Percentiles rank a stretch among this genome's conserved stretches.
These are phyloP conservation scores for Diorhabda carinulata DNA, from an alignment of 1,140 invertebrate genomes.

Conservation along the genomic window DNA sequence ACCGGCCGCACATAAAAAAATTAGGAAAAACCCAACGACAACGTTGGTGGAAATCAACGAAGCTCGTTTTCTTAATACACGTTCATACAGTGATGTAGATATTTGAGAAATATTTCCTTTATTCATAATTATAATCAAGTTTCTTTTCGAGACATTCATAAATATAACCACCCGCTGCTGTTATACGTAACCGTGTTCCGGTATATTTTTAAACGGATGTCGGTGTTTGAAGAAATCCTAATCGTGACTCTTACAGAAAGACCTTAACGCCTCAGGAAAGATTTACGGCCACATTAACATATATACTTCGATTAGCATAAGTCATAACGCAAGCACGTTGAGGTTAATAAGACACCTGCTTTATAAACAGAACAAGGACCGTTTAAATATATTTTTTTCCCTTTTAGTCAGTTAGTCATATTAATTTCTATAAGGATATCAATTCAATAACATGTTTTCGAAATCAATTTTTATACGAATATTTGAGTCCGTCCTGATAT, in stretches of 20 bases:
- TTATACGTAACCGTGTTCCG: constrained; percentile 1
- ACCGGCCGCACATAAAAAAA: constrained; percentile 22
- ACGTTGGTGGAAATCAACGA: background rate
- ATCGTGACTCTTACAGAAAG: constrained; percentile 14
- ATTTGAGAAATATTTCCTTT: background rate
- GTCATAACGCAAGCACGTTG: constrained; percentile 14
- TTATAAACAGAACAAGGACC: background rate
- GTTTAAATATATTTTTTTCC: too few species aligned
- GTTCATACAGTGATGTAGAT: background rate
- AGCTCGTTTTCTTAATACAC: background rate
- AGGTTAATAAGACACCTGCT: constrained; percentile 9
- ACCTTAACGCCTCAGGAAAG: constrained; percentile 14
- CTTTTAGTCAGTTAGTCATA: too few species aligned
- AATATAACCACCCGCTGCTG: background rate
- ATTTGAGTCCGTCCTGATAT: too few species aligned
- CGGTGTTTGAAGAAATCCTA: constrained; percentile 15
- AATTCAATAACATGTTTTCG: too few species aligned
- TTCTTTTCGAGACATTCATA: background rate
- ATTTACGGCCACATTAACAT: constrained; percentile 19
- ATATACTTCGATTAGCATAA: constrained; percentile 16
- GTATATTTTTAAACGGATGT: constrained; percentile 1
- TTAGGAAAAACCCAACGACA: constrained; percentile 14
- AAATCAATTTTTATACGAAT: too few species aligned
- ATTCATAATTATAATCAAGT: background rate
- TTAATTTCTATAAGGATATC: too few species aligned